These are phyloP conservation scores for Melanotaenia trifasciata DNA, from an alignment of 2,797 vertebrate genomes.

Conservation along the genomic window DNA sequence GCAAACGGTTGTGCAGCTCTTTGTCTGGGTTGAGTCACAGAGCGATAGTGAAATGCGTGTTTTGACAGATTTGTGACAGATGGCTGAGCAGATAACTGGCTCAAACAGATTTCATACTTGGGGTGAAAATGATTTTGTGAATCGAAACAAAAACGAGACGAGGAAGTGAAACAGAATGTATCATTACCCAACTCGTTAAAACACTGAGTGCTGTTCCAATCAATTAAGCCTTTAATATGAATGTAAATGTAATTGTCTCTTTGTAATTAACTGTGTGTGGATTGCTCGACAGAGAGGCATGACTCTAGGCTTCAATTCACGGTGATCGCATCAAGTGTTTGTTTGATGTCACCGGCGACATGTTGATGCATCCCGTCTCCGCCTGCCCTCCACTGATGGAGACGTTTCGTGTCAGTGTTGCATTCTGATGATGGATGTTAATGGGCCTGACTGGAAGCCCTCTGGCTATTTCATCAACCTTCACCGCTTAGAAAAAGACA, in stretches of 20 bases:
- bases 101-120: slow-evolving; percentile 29
- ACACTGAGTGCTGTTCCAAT: slow-evolving; percentile 64
- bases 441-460: slow-evolving; percentile 59
- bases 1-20: background rate
- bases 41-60: slow-evolving; percentile 17
- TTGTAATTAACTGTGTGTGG: slow-evolving; percentile 67
- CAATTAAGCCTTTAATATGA: slow-evolving; percentile 77
- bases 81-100: slow-evolving; percentile 44
- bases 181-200: slow-evolving; percentile 72
- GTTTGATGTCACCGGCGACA: slow-evolving; percentile 38
- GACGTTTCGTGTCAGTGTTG: slow-evolving; percentile 19
- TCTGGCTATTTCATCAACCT: slow-evolving; percentile 44
- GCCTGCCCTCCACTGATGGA: slow-evolving; percentile 27
- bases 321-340: slow-evolving; percentile 60
- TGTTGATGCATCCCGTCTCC: slow-evolving; percentile 21
- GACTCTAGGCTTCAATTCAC: slow-evolving; percentile 50
- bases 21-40: background rate
- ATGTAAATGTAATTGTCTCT: slow-evolving; percentile 72
- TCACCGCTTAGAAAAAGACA: slow-evolving; percentile 15
- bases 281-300: slow-evolving; percentile 25
- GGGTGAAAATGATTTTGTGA: slow-evolving; percentile 45
- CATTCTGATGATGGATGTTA: slow-evolving; percentile 50
- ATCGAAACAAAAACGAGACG: slow-evolving; percentile 37
- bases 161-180: slow-evolving; percentile 52
- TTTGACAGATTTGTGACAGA: slow-evolving; percentile 43